A percentile compares a stretch with the other conserved stretches of the same genome.
Conservation (phyloP, 2,888 invertebrate species). For the Aspidiotus rigidus region DNA sequence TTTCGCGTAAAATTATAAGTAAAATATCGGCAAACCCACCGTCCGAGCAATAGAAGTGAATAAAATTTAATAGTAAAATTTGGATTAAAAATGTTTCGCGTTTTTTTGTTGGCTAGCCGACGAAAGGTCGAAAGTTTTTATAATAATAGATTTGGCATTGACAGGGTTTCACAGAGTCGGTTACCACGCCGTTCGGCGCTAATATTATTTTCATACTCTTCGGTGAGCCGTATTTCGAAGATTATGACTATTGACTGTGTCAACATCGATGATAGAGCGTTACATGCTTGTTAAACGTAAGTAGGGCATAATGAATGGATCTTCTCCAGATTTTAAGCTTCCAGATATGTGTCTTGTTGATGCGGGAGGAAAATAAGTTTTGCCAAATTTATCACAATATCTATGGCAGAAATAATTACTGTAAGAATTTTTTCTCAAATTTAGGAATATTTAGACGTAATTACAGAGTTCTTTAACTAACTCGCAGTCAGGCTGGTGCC, state of each 20-base stretch:
- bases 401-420: no score
- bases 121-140: not conserved
- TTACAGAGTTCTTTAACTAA: no score
- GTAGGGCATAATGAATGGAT: not conserved
- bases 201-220: no score
- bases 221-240: not conserved
- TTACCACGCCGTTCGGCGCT: no score
- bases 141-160: constrained; percentile 4
- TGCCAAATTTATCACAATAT: no score
- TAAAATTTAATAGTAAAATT: not conserved
- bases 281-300: not conserved
- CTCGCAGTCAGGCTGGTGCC: no score
- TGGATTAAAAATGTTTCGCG: not conserved
- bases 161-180: not conserved
- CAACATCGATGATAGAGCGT: not conserved
- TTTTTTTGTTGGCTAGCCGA: not conserved
- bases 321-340: not conserved
- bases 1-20: no score
- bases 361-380: no score
- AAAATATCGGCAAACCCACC: no score
- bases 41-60: not conserved
- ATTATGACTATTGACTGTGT: constrained; percentile 1
- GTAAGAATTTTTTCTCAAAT: no score
- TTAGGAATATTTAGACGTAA: no score
- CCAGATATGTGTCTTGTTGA: no score